Base-by-base conservation (phyloP, 2,888 invertebrate genomes). In the Acronicta psi region DNA sequence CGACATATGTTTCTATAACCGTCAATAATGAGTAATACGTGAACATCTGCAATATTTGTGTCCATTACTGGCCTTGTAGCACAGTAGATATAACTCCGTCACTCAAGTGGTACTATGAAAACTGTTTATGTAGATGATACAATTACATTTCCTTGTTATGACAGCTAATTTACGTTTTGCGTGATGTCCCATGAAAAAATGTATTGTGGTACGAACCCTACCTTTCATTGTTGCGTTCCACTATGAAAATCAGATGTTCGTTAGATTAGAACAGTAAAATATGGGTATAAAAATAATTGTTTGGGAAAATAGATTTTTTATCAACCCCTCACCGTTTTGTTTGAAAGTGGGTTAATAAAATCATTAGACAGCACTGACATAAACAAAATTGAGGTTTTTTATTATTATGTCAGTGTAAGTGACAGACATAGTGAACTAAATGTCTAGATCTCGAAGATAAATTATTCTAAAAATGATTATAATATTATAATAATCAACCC, bases 91-190 rank as follows among this genome's bases (percentile, higher is more conserved):
- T 45, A 18, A 62, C 60, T 57, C 45, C 49, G 43, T 47, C 51
- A 66, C 61, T 67, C 59, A 31, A 67, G 59, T 66, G 25, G n/a
- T 53, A 55, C 45, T 53, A 69, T 55, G 47, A 58, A 62, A 75
- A 60, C 49, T 49, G 56, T 63, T 73, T 64, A 76, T 68, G 67
- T 70, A 65, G 59, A 64, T 65, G 64, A 70, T 60, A 75, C 69
- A 72, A 72, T 72, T 69, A 65, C 59, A 74, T 69, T 72, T 69
- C 51, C 65, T 58, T 53, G 52, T 59, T 64, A 62, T 67, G 62
- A 64, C 58, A 69, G 70, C 66, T 79, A 79, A 79, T 79, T 79
- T 77, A 69, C 60, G 69, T 73, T 76, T 79, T 70, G 76, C 79
- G 79, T 79, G 79, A 73, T 74, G 66, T 46, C 59, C 36, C 25